phyloP scores from a whole-genome alignment of 2,888 invertebrate species.

The Rhogogaster chlorosoma region DNA sequence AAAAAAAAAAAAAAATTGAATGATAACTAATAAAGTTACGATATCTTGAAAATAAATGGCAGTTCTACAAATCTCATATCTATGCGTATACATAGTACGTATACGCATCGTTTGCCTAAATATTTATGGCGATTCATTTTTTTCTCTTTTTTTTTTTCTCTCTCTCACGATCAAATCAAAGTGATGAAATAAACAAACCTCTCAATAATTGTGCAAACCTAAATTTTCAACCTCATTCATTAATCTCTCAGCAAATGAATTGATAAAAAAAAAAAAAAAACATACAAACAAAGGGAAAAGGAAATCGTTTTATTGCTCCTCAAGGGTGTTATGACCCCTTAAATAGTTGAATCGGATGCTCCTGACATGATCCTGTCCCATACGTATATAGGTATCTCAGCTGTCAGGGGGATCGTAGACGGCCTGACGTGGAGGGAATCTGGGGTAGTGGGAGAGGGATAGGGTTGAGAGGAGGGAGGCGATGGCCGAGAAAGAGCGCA shows the following conservation, averaged over 20 bases:
- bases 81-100: not conserved
- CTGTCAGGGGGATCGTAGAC: not conserved
- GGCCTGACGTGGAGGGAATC: conserved; percentile 22
- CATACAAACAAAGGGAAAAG: no score
- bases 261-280: not conserved
- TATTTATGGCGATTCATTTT: no score
- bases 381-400: not conserved
- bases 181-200: not conserved
- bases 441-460: conserved; percentile 22
- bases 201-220: not conserved
- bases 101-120: not conserved
- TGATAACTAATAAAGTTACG: not conserved
- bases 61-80: not conserved
- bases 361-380: not conserved
- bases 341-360: not conserved
- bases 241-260: not conserved
- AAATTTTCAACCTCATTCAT: not conserved
- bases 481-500: conserved; percentile 56
- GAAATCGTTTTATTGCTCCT: not conserved
- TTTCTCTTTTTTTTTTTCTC: no score
- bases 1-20: not conserved
- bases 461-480: conserved; percentile 51
- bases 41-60: not conserved
- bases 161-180: not conserved
- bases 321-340: not conserved